Evolutionary conservation across 2,888 invertebrate genomes (phyloP).

Genomic region (Sinodicranocentrus sp.): DNA sequence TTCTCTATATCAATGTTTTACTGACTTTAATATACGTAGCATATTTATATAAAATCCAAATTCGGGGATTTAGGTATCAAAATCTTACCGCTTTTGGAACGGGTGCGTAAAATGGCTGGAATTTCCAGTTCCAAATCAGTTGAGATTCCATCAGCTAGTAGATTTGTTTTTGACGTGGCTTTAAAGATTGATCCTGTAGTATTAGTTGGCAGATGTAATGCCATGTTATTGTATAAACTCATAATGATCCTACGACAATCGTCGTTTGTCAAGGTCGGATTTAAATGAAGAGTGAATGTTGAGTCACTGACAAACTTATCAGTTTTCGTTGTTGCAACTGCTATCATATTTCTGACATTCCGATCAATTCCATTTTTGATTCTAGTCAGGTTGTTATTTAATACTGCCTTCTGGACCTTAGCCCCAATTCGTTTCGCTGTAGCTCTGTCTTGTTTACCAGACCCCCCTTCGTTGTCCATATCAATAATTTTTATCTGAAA

Average conservation of each 20-base stretch:
- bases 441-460: slow-evolving; percentile 13
- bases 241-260: slow-evolving; percentile 38
- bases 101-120: no score
- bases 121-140: slow-evolving; percentile 35
- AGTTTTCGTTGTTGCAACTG: background rate
- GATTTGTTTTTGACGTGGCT: slow-evolving; percentile 10
- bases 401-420: slow-evolving; percentile 7
- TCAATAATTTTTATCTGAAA: slow-evolving; percentile 29
- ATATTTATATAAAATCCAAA: no score
- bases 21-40: no score
- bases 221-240: slow-evolving; percentile 27
- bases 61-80: no score
- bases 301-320: no score
- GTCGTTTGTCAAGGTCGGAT: slow-evolving; percentile 4
- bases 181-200: background rate
- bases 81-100: no score
- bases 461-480: background rate
- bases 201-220: background rate
- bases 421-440: slow-evolving; percentile 14
- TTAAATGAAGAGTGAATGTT: background rate
- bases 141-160: slow-evolving; percentile 41
- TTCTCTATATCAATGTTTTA: no score
- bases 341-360: background rate
- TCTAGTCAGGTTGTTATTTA: slow-evolving; percentile 5
- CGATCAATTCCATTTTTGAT: background rate